Evolutionary conservation across 2,113 vertebrate species (phyloP).

Genomic region (Micromys minutus): DNA sequence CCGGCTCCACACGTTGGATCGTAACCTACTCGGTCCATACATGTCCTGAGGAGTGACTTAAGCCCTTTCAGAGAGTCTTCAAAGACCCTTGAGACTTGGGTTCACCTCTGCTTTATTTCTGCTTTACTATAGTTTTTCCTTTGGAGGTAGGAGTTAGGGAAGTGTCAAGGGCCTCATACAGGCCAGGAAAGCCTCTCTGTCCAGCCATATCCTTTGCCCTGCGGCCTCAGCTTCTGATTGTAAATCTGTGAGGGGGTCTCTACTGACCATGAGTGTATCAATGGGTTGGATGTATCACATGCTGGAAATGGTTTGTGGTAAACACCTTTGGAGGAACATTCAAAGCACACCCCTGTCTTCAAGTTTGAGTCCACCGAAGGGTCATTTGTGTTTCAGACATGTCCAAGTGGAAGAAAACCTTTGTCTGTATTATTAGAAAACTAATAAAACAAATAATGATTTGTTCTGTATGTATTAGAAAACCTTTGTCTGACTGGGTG

Average conservation of each 20-base stretch:
- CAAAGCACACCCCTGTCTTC: background rate
- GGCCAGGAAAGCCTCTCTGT: background rate
- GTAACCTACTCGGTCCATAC: background rate
- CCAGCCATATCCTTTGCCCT: background rate
- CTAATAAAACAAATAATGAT: too few species aligned
- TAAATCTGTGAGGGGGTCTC: too few species aligned
- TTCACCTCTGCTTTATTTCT: background rate
- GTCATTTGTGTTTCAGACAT: constrained; percentile 1
- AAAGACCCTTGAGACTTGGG: background rate
- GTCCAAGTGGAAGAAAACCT: background rate
- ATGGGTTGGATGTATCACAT: background rate
- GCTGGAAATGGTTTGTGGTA: background rate
- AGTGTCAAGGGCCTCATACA: background rate
- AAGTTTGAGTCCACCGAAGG: background rate
- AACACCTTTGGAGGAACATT: constrained; percentile 10
- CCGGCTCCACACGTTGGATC: background rate
- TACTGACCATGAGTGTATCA: background rate
- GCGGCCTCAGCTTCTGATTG: constrained; percentile 1
- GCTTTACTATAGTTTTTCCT: background rate
- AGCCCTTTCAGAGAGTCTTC: background rate
- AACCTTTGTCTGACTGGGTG: background rate
- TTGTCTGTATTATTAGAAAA: too few species aligned
- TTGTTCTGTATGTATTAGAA: too few species aligned
- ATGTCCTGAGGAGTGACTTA: background rate
- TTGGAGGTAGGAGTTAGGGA: background rate